These are phyloP conservation scores for Apoda limacodes DNA, from an alignment of 2,888 invertebrate species.

Conservation along the genomic window DNA sequence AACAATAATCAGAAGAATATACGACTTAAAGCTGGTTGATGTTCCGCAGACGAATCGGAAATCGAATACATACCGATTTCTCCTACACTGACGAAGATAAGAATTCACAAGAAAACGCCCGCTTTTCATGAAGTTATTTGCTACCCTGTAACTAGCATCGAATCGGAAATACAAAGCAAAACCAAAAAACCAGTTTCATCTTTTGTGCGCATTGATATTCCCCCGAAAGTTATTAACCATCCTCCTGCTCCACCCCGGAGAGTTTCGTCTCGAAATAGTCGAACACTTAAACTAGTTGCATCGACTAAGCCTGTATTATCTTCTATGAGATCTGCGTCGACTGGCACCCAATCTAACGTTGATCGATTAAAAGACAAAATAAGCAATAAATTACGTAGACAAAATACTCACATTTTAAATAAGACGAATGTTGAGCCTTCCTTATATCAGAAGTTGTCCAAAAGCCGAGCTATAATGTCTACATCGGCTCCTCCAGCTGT, in stretches of 20 bases:
- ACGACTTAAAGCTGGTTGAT: slow-evolving; percentile 40
- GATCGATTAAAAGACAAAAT: slow-evolving; percentile 73
- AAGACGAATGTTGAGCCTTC: no score
- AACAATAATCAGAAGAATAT: slow-evolving; percentile 25
- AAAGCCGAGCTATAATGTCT: slow-evolving; percentile 37
- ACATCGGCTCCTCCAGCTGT: slow-evolving; percentile 52
- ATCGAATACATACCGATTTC: slow-evolving; percentile 87
- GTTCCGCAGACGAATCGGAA: slow-evolving; percentile 80
- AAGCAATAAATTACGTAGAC: slow-evolving; percentile 66
- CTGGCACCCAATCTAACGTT: slow-evolving; percentile 58
- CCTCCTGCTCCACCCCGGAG: slow-evolving; percentile 82
- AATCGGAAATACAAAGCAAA: slow-evolving; percentile 45
- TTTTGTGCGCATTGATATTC: slow-evolving; percentile 45
- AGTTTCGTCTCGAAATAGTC: slow-evolving; percentile 79
- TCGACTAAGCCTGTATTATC: slow-evolving; percentile 52
- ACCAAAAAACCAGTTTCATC: slow-evolving; percentile 73
- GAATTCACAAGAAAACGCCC: slow-evolving; percentile 76
- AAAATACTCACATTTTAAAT: slow-evolving; percentile 53
- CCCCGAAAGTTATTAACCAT: slow-evolving; percentile 33
- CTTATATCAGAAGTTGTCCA: slow-evolving; percentile 26
- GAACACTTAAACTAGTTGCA: slow-evolving; percentile 74
- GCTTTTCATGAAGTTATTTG: slow-evolving; percentile 69
- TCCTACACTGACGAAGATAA: slow-evolving; percentile 82
- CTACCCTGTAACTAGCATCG: slow-evolving; percentile 66
- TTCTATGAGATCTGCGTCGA: slow-evolving; percentile 37